These are phyloP conservation scores for Ganaspis brasiliensis DNA, from an alignment of 2,888 invertebrate genomes.

Conservation along the genomic window DNA sequence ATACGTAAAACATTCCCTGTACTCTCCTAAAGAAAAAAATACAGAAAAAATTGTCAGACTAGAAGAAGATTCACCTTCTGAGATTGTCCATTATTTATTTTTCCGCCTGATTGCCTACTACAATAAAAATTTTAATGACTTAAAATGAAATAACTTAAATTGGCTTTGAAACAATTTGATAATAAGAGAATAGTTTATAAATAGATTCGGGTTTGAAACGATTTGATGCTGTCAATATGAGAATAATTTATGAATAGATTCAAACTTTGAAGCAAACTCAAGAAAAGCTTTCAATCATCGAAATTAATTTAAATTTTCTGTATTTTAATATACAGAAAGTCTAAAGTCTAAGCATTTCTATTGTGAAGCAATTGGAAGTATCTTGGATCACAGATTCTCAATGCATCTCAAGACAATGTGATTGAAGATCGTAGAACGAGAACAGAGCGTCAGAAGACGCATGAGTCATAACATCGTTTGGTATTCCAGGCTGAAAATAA, in stretches of 20 bases:
- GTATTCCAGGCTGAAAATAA: constrained; percentile 60
- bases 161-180: background rate
- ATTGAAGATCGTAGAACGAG: constrained; percentile 44
- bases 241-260: background rate
- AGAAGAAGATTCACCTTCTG: no score
- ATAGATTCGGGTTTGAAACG: no score
- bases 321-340: no score
- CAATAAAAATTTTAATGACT: no score
- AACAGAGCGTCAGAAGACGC: constrained; percentile 39
- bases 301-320: background rate
- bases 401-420: constrained; percentile 21
- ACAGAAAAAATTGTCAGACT: no score
- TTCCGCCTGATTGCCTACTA: no score
- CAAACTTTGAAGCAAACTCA: background rate
- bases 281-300: background rate
- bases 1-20: no score
- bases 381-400: constrained; percentile 7
- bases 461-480: constrained; percentile 57
- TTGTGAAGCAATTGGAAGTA: background rate
- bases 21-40: no score
- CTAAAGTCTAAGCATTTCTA: background rate
- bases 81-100: no score
- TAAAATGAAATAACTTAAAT: no score
- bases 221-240: background rate
- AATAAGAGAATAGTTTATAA: no score